These are phyloP conservation scores for Ascaphus truei DNA, from an alignment of 2,113 vertebrate species.

Conservation along the genomic window DNA sequence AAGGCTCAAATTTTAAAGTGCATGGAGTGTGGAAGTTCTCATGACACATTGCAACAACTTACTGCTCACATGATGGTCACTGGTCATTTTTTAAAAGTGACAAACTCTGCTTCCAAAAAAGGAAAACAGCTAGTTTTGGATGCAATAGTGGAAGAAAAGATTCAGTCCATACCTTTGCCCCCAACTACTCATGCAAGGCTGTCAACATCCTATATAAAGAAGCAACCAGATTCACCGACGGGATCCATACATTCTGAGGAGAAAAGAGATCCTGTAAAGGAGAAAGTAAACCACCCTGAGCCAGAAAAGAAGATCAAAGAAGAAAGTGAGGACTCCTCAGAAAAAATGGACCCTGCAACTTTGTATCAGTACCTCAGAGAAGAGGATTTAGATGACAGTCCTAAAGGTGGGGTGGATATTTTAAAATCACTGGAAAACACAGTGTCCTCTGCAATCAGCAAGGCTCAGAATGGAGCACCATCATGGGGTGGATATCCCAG, in stretches of 20 bases:
- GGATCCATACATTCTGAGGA: constrained; percentile 67
- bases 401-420: constrained; percentile 92
- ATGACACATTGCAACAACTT: constrained; percentile 95
- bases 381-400: constrained; percentile 90
- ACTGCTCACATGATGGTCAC: constrained; percentile 99
- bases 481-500: constrained; percentile 98
- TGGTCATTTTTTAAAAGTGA: constrained; percentile 95
- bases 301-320: constrained; percentile 86
- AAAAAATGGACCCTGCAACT: constrained; percentile 73
- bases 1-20: constrained; percentile 98
- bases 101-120: constrained; percentile 95
- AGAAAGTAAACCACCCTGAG: constrained; percentile 54
- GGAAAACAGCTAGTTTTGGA: constrained; percentile 94
- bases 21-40: constrained; percentile 98
- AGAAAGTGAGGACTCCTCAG: constrained; percentile 77
- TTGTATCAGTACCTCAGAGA: constrained; percentile 92
- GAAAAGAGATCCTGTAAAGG: constrained; percentile 69
- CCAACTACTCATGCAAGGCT: constrained; percentile 87
- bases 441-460: constrained; percentile 94
- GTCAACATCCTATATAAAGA: constrained; percentile 73
- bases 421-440: constrained; percentile 96
- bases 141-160: constrained; percentile 89
- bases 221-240: constrained; percentile 75
- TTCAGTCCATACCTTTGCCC: constrained; percentile 94
- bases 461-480: constrained; percentile 93